Conservation (phyloP, 2,888 invertebrate genomes). For the Drosophila robusta region DNA sequence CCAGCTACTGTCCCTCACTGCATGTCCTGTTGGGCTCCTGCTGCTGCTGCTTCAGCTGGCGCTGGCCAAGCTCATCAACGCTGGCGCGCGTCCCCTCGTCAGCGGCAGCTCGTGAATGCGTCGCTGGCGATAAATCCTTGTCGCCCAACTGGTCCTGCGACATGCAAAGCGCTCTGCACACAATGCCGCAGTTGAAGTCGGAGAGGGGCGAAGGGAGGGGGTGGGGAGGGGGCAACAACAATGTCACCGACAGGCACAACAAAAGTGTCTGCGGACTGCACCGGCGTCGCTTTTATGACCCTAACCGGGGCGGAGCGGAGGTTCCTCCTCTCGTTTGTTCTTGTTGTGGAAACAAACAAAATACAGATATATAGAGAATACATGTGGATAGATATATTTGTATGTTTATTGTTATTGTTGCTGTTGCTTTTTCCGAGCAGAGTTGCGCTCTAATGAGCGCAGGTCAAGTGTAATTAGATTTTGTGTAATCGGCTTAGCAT, state of each 20-base stretch:
- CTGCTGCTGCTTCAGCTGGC: conserved; percentile 12
- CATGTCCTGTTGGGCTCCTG: conserved; percentile 5
- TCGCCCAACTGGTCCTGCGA: conserved; percentile 63
- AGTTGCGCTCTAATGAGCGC: conserved; percentile 52
- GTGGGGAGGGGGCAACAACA: conserved; percentile 24
- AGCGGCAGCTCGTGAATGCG: conserved; percentile 34
- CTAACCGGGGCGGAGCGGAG: conserved; percentile 4
- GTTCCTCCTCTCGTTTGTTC: conserved; percentile 5
- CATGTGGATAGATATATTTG: conserved; percentile 17
- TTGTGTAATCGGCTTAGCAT: conserved; percentile 61
- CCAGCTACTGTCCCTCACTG: conserved; percentile 3
- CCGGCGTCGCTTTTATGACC: conserved; percentile 55
- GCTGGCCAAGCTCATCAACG: conserved; percentile 59
- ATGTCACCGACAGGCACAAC: conserved; percentile 45
- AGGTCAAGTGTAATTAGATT: conserved; percentile 67
- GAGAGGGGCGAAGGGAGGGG: background rate
- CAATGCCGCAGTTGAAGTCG: conserved; percentile 14
- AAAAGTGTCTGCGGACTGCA: conserved; percentile 60
- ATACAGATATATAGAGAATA: background rate
- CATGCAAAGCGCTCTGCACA: conserved; percentile 58
- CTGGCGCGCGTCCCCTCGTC: conserved; percentile 35
- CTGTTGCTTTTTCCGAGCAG: conserved; percentile 17
- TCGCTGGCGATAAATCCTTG: conserved; percentile 79
- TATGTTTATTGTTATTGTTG: conserved; percentile 31
- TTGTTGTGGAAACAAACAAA: conserved; percentile 8